phyloP scores from a whole-genome alignment of 2,113 vertebrate genomes.

The Oreochromis aureus region DNA sequence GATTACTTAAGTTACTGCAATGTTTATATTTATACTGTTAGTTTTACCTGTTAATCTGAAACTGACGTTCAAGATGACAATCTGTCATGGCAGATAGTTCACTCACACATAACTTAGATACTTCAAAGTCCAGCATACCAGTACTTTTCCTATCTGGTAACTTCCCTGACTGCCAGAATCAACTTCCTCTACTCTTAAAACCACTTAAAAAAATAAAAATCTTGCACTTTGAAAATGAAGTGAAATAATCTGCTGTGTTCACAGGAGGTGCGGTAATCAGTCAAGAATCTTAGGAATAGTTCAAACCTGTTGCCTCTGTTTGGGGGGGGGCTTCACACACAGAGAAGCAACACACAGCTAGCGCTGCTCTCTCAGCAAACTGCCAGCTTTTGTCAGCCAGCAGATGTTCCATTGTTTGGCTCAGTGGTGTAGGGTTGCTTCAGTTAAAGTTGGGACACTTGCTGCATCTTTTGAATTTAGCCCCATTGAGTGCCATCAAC shows the following conservation, averaged over 20 bases:
- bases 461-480: constrained; percentile 69
- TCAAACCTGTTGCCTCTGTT: constrained; percentile 23
- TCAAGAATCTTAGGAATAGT: background rate
- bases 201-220: background rate
- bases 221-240: background rate
- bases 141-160: background rate
- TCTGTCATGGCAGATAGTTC: background rate
- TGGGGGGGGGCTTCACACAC: background rate
- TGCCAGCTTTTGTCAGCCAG: constrained; percentile 48
- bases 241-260: background rate
- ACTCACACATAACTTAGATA: background rate
- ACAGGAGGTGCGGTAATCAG: background rate
- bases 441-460: constrained; percentile 66
- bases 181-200: background rate
- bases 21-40: background rate
- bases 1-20: background rate
- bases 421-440: constrained; percentile 59
- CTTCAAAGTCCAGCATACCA: background rate
- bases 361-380: background rate
- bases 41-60: background rate
- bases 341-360: background rate
- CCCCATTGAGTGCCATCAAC: constrained; percentile 44
- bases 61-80: background rate
- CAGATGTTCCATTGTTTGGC: constrained; percentile 71
- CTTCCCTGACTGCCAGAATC: background rate